Base-by-base conservation (phyloP, 2,797 vertebrate species). In the Channa striata region DNA sequence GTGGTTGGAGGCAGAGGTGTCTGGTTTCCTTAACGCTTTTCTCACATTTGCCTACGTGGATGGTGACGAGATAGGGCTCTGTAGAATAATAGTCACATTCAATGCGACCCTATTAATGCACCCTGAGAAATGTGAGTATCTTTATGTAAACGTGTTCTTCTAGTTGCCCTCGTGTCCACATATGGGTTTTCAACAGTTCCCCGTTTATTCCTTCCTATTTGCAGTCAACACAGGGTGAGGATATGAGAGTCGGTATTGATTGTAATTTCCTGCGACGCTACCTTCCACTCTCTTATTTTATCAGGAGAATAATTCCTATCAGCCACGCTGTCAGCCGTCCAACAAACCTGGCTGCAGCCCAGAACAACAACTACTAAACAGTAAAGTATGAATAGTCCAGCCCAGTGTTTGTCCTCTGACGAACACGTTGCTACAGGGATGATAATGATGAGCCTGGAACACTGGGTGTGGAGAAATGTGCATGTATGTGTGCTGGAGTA, bases 201-300 rank as follows among this genome's bases (percentile, higher is more conserved):
- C 40, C 7, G 17, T 44, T 48, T 57, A 52, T 63, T 59, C 63
- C 79, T 83, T 74, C 72, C 66, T 49, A 67, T 68, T 59, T 49
- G 54, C 14, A 68, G 75, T 92, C 77, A 25, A 92, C 91, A 86
- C 79, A 66, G 64, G 90, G 89, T 85, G 82, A 90, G 89, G 76
- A 89, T 89, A 89, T 89, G 84, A 92, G 86, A 82, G 77, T 49
- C 67, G 13, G 73, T 91, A 94, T 93, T 91, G 90, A 93, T 93
- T 88, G 82, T 86, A 88, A 90, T 93, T 93, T 93, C 87, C 92
- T 91, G 81, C 74, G 44, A 87, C 1, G 78, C 79, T 72, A 78
- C 58, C 68, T 85, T 91, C 81, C 86, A 87, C 83, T 92, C 84
- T 72, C 81, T 77, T 65, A 84, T 83, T 90, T 91, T 87, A 91